Evolutionary conservation across 1,140 invertebrate genomes (phyloP).

Genomic region (Battus philenor): DNA sequence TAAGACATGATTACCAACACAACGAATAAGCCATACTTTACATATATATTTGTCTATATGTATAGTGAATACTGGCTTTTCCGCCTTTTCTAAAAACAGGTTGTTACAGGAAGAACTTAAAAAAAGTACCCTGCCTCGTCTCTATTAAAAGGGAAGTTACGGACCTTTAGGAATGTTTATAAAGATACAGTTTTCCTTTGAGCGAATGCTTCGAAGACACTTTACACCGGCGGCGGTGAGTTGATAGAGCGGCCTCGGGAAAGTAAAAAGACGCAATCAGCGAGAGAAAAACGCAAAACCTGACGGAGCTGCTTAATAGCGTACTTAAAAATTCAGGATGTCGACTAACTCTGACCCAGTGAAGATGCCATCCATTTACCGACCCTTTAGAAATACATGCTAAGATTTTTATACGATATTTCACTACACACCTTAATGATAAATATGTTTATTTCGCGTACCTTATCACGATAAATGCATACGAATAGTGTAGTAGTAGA

Average conservation of each 20-base stretch:
- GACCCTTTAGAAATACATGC: too few relatives aligned
- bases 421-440: too few relatives aligned
- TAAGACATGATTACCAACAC: too few relatives aligned
- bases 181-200: constrained; percentile 10
- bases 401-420: too few relatives aligned
- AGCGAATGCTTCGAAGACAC: constrained; percentile 4
- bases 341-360: constrained; percentile 51
- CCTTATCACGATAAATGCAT: too few relatives aligned
- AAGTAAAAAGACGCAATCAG: constrained; percentile 67
- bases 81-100: too few relatives aligned
- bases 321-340: constrained; percentile 68
- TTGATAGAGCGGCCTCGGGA: constrained; percentile 37
- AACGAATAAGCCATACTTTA: too few relatives aligned
- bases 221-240: constrained; percentile 29
- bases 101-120: neutral
- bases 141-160: constrained; percentile 4
- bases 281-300: constrained; percentile 53
- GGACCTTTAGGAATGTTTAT: constrained; percentile 1
- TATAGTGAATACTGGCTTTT: too few relatives aligned
- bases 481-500: too few relatives aligned
- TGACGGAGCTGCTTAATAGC: constrained; percentile 43
- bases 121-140: neutral
- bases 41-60: too few relatives aligned
- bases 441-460: too few relatives aligned
- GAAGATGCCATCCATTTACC: constrained; percentile 12